Conservation (phyloP, 2,888 invertebrate genomes). For the Julus scandinavius region DNA sequence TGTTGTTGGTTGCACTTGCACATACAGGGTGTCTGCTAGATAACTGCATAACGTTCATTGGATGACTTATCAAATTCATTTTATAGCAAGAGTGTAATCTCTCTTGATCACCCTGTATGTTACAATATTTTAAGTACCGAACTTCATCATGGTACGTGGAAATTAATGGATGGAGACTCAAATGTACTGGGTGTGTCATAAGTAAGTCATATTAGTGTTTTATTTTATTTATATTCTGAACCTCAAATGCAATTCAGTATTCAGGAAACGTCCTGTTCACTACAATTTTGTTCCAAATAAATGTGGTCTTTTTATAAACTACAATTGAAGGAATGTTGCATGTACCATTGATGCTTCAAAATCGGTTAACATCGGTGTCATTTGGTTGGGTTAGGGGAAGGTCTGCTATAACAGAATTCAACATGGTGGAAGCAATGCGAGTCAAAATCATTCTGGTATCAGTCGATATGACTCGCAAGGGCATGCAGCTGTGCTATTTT, state of each 20-base stretch:
- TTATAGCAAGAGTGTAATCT: background rate
- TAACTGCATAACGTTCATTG: background rate
- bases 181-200: constrained; percentile 10
- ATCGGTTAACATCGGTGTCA: too few species aligned
- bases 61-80: background rate
- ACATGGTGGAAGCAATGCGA: too few species aligned
- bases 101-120: background rate
- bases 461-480: too few species aligned
- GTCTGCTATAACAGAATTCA: too few species aligned
- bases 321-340: background rate
- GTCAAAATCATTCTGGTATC: too few species aligned
- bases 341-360: background rate
- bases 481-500: too few species aligned
- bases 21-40: background rate
- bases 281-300: too few species aligned
- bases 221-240: background rate
- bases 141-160: background rate
- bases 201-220: background rate
- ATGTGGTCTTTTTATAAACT: background rate
- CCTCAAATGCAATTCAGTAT: background rate
- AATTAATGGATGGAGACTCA: background rate
- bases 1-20: background rate
- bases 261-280: too few species aligned
- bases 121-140: background rate
- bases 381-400: too few species aligned